A percentile compares a stretch with the other conserved stretches of the same genome.
These are phyloP conservation scores for Darevskia nairensis DNA, from an alignment of 2,797 vertebrate species.

Conservation along the genomic window DNA sequence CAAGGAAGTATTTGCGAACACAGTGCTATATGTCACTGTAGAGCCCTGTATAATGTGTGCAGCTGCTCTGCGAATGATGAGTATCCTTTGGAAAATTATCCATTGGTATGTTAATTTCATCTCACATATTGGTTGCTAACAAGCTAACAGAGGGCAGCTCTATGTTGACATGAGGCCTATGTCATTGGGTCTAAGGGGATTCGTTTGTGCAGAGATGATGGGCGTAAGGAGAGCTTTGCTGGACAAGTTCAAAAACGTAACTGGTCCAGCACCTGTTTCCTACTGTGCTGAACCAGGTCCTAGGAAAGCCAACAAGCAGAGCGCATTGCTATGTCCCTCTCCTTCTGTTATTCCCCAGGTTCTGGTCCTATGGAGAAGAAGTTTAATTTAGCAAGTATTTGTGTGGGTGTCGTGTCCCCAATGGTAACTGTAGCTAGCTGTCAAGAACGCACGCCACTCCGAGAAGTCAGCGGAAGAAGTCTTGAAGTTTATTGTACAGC, in stretches of 20 bases:
- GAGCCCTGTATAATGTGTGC: constrained; percentile 98
- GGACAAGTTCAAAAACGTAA: background rate
- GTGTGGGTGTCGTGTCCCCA: too few relatives aligned
- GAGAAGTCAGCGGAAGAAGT: too few relatives aligned
- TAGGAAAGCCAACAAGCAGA: background rate
- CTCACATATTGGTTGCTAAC: background rate
- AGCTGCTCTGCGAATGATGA: constrained; percentile 88
- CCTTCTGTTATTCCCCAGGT: background rate
- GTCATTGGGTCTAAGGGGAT: too few relatives aligned
- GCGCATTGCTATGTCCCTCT: background rate
- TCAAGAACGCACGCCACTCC: too few relatives aligned
- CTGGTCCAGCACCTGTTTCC: background rate
- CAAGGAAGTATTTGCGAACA: constrained; percentile 76
- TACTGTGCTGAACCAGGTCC: background rate
- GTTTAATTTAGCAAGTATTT: background rate
- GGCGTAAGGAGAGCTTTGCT: background rate
- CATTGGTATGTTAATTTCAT: background rate
- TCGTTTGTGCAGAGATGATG: background rate
- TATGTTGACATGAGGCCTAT: background rate
- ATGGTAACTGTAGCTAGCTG: too few relatives aligned
- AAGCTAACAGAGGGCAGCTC: constrained; percentile 10
- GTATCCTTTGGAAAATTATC: constrained; percentile 84
- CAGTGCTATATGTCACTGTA: constrained; percentile 91
- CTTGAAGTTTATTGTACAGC: too few relatives aligned
- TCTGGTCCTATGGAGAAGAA: background rate